phyloP scores from a whole-genome alignment of 2,888 invertebrate species.

The Caenorhabditis sp. region DNA sequence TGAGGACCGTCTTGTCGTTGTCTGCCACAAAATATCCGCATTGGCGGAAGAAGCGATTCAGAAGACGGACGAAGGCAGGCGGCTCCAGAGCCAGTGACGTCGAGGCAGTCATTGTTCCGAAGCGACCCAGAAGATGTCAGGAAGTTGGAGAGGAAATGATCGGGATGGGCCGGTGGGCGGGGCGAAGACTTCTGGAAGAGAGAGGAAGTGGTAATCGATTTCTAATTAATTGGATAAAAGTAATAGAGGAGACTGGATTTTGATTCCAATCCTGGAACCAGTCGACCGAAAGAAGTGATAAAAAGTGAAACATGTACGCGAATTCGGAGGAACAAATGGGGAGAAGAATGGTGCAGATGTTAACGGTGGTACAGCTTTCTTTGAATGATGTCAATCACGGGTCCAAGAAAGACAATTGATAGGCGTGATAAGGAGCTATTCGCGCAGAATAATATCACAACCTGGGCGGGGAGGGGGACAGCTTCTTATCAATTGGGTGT shows the following conservation, averaged over 20 bases:
- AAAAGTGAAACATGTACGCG: constrained; percentile 28
- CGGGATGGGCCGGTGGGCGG: background rate
- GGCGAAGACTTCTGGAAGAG: constrained; percentile 25
- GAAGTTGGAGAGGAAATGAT: constrained; percentile 19
- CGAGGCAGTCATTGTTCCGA: constrained; percentile 37
- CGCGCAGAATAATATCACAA: constrained; percentile 19
- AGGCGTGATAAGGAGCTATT: constrained; percentile 13
- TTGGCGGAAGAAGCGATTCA: constrained; percentile 66
- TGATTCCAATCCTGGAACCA: constrained; percentile 24
- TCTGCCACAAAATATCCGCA: constrained; percentile 75
- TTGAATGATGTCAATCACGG: background rate
- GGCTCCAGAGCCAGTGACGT: constrained; percentile 55
- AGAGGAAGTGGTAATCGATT: constrained; percentile 17
- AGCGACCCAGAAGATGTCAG: background rate
- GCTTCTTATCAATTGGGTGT: constrained; percentile 29
- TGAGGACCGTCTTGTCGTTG: constrained; percentile 70
- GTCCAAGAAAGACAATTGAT: constrained; percentile 10
- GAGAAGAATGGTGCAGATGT: background rate
- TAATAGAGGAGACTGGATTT: constrained; percentile 20
- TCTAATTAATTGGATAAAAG: constrained; percentile 32
- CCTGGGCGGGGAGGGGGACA: constrained; percentile 28
- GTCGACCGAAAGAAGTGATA: constrained; percentile 34
- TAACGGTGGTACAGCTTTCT: constrained; percentile 7
- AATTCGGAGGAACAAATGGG: constrained; percentile 7
- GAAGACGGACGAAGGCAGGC: constrained; percentile 70